Evolutionary conservation across 37 sponge, comb jelly and placozoan genomes (phyloP).

Genomic region (Ianthella basta): DNA sequence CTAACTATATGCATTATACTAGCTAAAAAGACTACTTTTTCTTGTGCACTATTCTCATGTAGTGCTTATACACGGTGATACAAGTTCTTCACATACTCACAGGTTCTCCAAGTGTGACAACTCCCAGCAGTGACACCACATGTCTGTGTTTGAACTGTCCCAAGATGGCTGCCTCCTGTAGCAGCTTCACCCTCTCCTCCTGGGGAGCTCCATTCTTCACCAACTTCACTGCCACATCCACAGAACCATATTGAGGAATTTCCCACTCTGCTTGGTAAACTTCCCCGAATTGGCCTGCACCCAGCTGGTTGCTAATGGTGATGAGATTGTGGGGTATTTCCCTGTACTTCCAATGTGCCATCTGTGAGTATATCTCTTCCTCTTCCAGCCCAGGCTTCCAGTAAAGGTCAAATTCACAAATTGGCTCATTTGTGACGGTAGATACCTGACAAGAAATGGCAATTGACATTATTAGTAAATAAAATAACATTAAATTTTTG

Average conservation of each 20-base stretch:
- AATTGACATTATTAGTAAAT: too few relatives aligned
- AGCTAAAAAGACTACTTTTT: too few relatives aligned
- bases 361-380: slow-evolving; percentile 14
- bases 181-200: slow-evolving; percentile 32
- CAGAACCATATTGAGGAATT: neutral
- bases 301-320: neutral
- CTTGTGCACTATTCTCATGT: too few relatives aligned
- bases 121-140: neutral
- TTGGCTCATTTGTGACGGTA: too few relatives aligned
- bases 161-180: slow-evolving; percentile 28
- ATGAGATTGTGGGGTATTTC: slow-evolving; percentile 11
- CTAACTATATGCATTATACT: too few relatives aligned
- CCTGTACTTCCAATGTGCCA: neutral
- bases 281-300: slow-evolving; percentile 9
- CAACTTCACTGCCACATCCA: slow-evolving; percentile 8
- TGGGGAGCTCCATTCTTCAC: slow-evolving; percentile 8
- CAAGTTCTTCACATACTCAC: neutral
- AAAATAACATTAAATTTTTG: too few relatives aligned
- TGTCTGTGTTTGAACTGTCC: slow-evolving; percentile 24
- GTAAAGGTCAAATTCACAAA: neutral
- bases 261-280: neutral
- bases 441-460: too few relatives aligned
- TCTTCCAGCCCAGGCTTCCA: neutral
- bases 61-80: too few relatives aligned
- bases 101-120: slow-evolving; percentile 17